phyloP scores from a whole-genome alignment of 2,888 invertebrate species.

The Sphaeridia pumilis region DNA sequence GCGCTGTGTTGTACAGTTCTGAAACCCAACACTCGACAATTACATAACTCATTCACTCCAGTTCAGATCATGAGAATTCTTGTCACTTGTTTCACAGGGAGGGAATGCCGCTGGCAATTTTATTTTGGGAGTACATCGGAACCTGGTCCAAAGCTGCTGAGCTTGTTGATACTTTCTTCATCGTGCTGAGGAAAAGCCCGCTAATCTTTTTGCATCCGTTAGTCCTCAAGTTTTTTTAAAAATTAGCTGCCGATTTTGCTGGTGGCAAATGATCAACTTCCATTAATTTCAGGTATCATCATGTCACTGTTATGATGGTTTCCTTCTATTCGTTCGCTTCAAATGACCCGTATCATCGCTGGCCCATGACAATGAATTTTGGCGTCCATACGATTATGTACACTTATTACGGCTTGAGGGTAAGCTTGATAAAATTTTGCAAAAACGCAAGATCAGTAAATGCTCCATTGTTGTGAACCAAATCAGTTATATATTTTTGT shows the following conservation, averaged over 20 bases:
- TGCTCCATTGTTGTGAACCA: no score
- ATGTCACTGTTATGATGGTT: constrained; percentile 27
- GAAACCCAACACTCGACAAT: not conserved
- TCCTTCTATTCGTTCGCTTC: constrained; percentile 27
- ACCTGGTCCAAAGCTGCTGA: constrained; percentile 27
- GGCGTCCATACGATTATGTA: constrained; percentile 30
- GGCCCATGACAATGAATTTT: constrained; percentile 31
- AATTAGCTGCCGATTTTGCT: not conserved
- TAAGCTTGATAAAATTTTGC: constrained; percentile 3
- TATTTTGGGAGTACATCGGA: constrained; percentile 25
- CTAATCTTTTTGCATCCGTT: constrained; percentile 27
- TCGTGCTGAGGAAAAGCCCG: constrained; percentile 24
- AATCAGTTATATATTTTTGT: no score
- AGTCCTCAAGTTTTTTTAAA: not conserved
- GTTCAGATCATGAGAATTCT: not conserved
- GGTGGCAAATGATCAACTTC: not conserved
- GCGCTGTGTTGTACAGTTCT: no score
- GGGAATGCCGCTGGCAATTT: constrained; percentile 23
- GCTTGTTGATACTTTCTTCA: constrained; percentile 27
- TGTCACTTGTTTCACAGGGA: constrained; percentile 12
- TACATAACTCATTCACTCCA: not conserved
- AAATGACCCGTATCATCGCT: constrained; percentile 26
- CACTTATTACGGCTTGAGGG: constrained; percentile 25
- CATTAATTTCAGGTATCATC: constrained; percentile 26
- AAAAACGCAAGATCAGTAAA: no score